Percentiles rank a stretch among this genome's conserved stretches.
These are phyloP conservation scores for Megastigmus dorsalis DNA, from an alignment of 2,888 invertebrate genomes.

Conservation along the genomic window DNA sequence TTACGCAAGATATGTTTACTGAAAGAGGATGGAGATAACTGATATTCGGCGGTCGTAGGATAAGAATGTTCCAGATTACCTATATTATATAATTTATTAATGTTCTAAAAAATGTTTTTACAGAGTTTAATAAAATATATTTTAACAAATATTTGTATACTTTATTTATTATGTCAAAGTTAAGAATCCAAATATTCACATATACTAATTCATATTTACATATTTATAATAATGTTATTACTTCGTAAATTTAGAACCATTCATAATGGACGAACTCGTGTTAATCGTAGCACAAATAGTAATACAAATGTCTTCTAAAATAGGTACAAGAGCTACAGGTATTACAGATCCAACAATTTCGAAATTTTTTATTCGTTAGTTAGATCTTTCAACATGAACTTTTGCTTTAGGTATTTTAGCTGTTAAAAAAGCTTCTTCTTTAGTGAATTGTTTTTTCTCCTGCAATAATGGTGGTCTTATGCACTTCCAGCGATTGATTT, in stretches of 20 bases:
- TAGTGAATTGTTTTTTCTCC: constrained; percentile 52
- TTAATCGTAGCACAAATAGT: constrained; percentile 2
- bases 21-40: too few relatives aligned
- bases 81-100: neutral
- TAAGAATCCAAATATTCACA: neutral
- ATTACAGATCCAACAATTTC: constrained; percentile 31
- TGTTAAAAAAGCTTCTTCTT: constrained; percentile 47
- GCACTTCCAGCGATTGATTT: constrained; percentile 12
- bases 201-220: neutral
- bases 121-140: neutral
- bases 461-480: constrained; percentile 55
- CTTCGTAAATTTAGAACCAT: neutral
- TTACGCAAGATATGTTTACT: neutral
- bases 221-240: neutral
- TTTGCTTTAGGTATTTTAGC: constrained; percentile 52
- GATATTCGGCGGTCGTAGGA: constrained; percentile 14
- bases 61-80: neutral
- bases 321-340: neutral
- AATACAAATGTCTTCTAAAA: constrained; percentile 2
- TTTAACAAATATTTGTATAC: neutral
- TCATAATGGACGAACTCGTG: neutral
- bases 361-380: constrained; percentile 50
- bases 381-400: constrained; percentile 53
- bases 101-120: neutral
- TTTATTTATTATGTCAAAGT: neutral